Conservation (phyloP, 2,888 invertebrate genomes). For the Polydrusus cervinus region DNA sequence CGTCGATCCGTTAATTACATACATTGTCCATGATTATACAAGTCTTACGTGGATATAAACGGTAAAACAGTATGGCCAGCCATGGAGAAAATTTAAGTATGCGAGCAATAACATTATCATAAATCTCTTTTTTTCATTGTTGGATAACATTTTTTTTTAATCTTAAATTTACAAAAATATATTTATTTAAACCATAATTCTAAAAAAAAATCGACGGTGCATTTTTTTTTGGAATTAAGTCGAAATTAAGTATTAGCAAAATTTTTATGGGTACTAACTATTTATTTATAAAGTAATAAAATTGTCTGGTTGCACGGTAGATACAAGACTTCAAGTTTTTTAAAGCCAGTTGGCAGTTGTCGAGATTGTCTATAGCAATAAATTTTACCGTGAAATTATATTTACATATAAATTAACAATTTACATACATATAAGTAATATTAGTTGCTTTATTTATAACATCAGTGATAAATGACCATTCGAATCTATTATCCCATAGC, state of each 20-base stretch:
- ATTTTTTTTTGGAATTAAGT: no score
- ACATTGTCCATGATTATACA: no score
- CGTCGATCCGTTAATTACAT: no score
- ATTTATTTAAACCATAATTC: no score
- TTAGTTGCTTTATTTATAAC: slow-evolving; percentile 49
- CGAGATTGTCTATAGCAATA: slow-evolving; percentile 46
- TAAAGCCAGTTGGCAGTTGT: slow-evolving; percentile 17
- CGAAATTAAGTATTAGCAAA: slow-evolving; percentile 41
- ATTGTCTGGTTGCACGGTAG: slow-evolving; percentile 18
- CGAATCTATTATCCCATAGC: slow-evolving; percentile 15
- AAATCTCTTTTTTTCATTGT: no score
- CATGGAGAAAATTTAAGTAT: no score
- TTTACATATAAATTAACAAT: slow-evolving; percentile 56
- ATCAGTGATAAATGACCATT: slow-evolving; percentile 38
- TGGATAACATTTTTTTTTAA: no score
- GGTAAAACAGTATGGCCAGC: no score
- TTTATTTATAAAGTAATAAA: slow-evolving; percentile 42
- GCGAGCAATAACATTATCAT: no score
- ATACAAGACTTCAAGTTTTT: slow-evolving; percentile 20
- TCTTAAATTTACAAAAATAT: no score
- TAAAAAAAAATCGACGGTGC: slow-evolving; percentile 25
- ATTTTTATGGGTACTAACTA: slow-evolving; percentile 38
- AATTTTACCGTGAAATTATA: slow-evolving; percentile 47
- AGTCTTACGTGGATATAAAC: no score
- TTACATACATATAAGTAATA: slow-evolving; percentile 51